phyloP scores from a whole-genome alignment of 2,888 invertebrate genomes.

The Hedya salicella region DNA sequence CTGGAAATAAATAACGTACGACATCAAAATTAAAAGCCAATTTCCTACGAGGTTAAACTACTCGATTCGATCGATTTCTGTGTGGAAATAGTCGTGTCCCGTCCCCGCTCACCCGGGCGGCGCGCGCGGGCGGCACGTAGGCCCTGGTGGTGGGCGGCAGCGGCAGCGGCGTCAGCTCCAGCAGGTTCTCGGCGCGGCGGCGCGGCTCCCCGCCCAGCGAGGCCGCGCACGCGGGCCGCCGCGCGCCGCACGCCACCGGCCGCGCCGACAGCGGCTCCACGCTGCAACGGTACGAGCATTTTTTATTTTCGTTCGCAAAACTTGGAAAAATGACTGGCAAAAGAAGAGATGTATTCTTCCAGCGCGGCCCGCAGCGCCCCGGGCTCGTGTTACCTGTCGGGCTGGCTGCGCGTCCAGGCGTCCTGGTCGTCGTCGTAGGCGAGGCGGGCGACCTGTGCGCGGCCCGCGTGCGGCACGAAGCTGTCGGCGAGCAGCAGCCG shows the following conservation, averaged over 20 bases:
- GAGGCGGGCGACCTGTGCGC: no score
- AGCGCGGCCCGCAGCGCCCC: no score
- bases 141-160: slow-evolving; percentile 91
- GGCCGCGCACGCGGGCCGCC: slow-evolving; percentile 87
- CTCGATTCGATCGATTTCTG: no score
- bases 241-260: slow-evolving; percentile 87
- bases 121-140: slow-evolving; percentile 81
- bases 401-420: no score
- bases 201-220: slow-evolving; percentile 80
- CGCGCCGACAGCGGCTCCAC: slow-evolving; percentile 77
- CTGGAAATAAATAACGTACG: slow-evolving; percentile 50
- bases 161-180: slow-evolving; percentile 90
- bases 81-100: no score
- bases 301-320: no score
- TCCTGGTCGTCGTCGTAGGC: no score
- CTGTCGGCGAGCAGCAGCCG: slow-evolving; percentile 10
- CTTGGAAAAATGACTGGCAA: no score
- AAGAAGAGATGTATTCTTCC: no score
- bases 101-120: slow-evolving; percentile 1
- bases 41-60: no score
- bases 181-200: slow-evolving; percentile 87
- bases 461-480: slow-evolving; percentile 3
- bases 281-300: slow-evolving; percentile 47
- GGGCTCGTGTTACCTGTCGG: no score
- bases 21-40: no score